Conservation (phyloP, 2,113 vertebrate species). For the Odocoileus virginianus region DNA sequence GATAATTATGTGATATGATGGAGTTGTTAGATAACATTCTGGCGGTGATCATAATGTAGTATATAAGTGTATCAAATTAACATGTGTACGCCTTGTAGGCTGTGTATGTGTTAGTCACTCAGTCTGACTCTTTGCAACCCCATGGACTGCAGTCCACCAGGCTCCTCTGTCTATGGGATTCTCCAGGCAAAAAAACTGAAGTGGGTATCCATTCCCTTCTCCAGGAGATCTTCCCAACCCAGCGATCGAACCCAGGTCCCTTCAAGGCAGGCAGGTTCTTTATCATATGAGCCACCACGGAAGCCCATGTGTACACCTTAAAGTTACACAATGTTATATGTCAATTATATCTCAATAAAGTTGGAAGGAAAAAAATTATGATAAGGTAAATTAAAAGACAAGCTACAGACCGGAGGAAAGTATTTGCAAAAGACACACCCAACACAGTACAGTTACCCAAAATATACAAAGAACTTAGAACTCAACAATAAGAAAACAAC, state of each 20-base stretch:
- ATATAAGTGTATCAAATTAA: neutral
- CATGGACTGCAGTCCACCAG: neutral
- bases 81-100: neutral
- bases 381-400: neutral
- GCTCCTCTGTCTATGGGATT: neutral
- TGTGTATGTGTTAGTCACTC: neutral
- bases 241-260: rapidly evolving
- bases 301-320: neutral
- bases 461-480: neutral
- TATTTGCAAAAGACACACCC: neutral
- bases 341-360: neutral
- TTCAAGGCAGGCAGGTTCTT: neutral
- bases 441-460: neutral
- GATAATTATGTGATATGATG: neutral
- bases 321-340: neutral
- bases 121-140: neutral
- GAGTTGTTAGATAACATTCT: neutral
- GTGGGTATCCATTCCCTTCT: neutral
- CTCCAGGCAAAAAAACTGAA: neutral
- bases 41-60: neutral
- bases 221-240: neutral
- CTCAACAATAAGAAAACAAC: neutral
- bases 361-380: neutral
- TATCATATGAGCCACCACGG: neutral
- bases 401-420: neutral